Evolutionary conservation across 1,140 invertebrate species (phyloP).

Genomic region (Meloidogyne chitwoodi): DNA sequence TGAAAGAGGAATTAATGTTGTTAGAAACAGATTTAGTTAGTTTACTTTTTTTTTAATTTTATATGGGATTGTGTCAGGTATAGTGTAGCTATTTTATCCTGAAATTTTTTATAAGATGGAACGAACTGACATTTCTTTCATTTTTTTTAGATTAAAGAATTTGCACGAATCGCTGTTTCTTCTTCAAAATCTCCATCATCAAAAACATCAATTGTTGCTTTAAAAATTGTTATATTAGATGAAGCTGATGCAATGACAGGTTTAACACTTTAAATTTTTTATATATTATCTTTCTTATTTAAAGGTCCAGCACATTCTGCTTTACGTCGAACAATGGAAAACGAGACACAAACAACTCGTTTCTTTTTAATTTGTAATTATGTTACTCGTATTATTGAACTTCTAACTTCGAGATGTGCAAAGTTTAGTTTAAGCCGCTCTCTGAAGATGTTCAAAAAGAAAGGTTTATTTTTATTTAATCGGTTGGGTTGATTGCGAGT

Average conservation of each 20-base stretch:
- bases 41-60: slow-evolving; percentile 60
- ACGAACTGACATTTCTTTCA: neutral
- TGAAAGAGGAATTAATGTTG: slow-evolving; percentile 93
- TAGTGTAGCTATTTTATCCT: neutral
- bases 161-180: slow-evolving; percentile 40
- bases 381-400: slow-evolving; percentile 89
- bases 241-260: slow-evolving; percentile 97
- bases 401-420: slow-evolving; percentile 91
- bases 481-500: neutral
- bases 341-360: slow-evolving; percentile 84
- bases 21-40: slow-evolving; percentile 84
- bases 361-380: slow-evolving; percentile 99
- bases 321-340: slow-evolving; percentile 92
- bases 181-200: slow-evolving; percentile 18
- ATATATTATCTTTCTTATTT: neutral
- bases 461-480: slow-evolving; percentile 30
- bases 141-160: slow-evolving; percentile 53
- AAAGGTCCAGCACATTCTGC: slow-evolving; percentile 71
- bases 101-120: slow-evolving; percentile 64
- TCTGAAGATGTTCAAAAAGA: slow-evolving; percentile 55
- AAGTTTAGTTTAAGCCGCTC: slow-evolving; percentile 96
- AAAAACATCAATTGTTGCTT: slow-evolving; percentile 71
- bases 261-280: slow-evolving; percentile 19
- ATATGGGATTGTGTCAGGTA: too few species aligned
- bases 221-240: slow-evolving; percentile 94